Base-by-base conservation (phyloP, 2,888 invertebrate species). In the Nyleta sp. region DNA sequence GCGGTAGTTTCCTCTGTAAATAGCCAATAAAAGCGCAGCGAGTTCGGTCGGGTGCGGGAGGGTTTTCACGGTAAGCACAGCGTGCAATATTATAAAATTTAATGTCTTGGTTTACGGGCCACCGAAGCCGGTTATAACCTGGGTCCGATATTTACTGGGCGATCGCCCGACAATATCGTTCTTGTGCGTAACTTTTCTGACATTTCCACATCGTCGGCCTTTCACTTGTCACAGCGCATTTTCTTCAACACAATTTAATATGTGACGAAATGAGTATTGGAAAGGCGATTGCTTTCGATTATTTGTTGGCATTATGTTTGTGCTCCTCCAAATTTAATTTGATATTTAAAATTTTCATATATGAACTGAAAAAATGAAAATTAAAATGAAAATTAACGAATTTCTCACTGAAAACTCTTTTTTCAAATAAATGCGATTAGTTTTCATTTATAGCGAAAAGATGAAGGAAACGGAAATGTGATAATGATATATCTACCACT, bases 71-170 rank as follows among this genome's bases (percentile, higher is more conserved):
- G 67, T 80, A 76, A 57, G 80, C 75, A 84, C 83, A 83, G 84
- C 80, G 85, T 82, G 89, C 89, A 88, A 90, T 90, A 90, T 90
- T 90, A 90, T 90, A 90, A 90, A 90, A 90, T 90, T 90, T 90
- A 90, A 90, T 90, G 90, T 88, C 89, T 89, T 89, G 89, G 87
- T 90, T 90, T 90, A 90, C 88, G 90, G 89, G 84, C 86, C 83
- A 83, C 87, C 52, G 85, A 85, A 88, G 87, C 88, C 83, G 85
- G 87, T 87, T 87, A 86, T 88, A 88, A 87, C 87, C 86, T 85
- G 83, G 84, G 83, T 83, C 83, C 87, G 86, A 87, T 88, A 88
- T 90, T 90, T 89, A 89, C 89, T 86, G 84, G 86, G 85, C 87
- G 87, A 90, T 89, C 87, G 89, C 84, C 75, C 46, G 48, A 75